phyloP scores from a whole-genome alignment of 2,797 vertebrate species.

The Australoheros facetus region DNA sequence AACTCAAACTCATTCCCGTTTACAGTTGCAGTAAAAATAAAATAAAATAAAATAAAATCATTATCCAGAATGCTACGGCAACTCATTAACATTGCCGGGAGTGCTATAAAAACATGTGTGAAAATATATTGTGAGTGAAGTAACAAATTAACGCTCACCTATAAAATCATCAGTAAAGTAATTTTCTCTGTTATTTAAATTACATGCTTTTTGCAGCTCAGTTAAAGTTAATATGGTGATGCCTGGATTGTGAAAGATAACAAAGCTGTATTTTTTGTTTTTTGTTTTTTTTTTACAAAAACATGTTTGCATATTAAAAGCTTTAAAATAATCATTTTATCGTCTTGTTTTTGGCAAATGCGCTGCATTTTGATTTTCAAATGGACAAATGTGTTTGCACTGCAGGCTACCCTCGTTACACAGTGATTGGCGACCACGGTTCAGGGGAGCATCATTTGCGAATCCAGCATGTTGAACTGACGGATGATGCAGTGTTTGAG shows the following conservation, averaged over 20 bases:
- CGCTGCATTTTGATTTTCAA: conserved; percentile 21
- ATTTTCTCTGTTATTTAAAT: conserved; percentile 1
- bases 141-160: conserved; percentile 22
- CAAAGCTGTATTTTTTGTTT: neutral
- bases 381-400: conserved; percentile 39
- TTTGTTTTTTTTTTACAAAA: neutral
- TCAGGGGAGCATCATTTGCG: conserved; percentile 94
- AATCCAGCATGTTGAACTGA: conserved; percentile 92
- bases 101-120: conserved; percentile 41
- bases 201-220: neutral
- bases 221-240: neutral
- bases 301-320: neutral
- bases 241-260: neutral
- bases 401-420: conserved; percentile 96
- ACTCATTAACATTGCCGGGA: conserved; percentile 53
- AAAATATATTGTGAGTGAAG: conserved; percentile 33
- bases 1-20: conserved; percentile 61
- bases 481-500: conserved; percentile 95
- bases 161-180: conserved; percentile 21
- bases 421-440: conserved; percentile 93
- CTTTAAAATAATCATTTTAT: neutral
- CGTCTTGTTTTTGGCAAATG: neutral
- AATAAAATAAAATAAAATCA: conserved; percentile 42
- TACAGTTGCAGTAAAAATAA: conserved; percentile 59
- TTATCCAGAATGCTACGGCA: conserved; percentile 35